Conservation (phyloP, 2,888 invertebrate species). For the Pristionchus exspectatus region DNA sequence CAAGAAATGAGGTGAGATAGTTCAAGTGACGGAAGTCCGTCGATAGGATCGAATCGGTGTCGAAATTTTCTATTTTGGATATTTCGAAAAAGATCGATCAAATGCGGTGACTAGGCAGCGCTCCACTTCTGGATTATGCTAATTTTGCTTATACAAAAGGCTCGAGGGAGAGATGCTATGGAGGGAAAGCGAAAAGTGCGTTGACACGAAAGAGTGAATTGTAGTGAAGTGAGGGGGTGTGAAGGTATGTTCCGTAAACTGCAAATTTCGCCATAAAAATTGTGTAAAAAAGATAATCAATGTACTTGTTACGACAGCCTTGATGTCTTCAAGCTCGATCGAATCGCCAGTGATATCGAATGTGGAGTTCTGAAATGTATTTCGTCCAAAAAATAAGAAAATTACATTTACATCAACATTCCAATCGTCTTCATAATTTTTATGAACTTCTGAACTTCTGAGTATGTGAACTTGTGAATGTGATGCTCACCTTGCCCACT, state of each 20-base stretch:
- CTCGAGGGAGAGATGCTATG: neutral
- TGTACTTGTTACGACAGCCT: constrained; percentile 58
- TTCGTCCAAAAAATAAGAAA: constrained; percentile 35
- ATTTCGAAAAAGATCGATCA: neutral
- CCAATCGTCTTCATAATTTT: neutral
- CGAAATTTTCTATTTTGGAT: neutral
- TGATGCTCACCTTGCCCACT: constrained; percentile 84
- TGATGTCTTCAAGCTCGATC: constrained; percentile 67
- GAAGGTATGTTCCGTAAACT: neutral
- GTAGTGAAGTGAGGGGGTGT: neutral
- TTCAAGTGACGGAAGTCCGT: no score
- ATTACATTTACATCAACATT: no score
- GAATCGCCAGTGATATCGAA: constrained; percentile 70
- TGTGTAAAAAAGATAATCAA: constrained; percentile 2
- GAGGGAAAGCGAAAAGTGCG: neutral
- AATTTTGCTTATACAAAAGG: constrained; percentile 24
- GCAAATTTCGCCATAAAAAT: neutral
- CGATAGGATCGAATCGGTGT: no score
- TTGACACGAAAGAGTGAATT: neutral
- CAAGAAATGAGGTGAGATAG: no score
- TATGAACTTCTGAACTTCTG: no score
- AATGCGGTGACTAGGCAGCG: constrained; percentile 7
- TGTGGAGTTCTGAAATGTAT: constrained; percentile 79
- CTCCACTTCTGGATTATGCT: neutral
- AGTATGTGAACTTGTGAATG: constrained; percentile 79